These are phyloP conservation scores for Ceratina australensis DNA, from an alignment of 1,140 invertebrate genomes.

Conservation along the genomic window DNA sequence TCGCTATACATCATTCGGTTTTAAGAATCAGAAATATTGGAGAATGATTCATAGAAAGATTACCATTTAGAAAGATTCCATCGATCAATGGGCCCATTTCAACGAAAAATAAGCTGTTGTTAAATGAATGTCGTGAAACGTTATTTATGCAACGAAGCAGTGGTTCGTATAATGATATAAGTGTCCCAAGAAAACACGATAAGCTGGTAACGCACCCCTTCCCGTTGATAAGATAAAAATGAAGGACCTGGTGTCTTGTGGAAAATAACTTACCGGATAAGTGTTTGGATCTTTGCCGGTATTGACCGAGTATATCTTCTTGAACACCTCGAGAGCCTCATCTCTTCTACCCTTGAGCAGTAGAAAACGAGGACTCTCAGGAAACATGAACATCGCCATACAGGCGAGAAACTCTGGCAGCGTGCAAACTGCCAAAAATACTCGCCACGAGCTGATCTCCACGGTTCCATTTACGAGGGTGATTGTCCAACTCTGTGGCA, in stretches of 20 bases:
- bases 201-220: neutral
- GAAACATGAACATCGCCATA: conserved; percentile 81
- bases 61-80: too few relatives aligned
- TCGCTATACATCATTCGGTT: too few relatives aligned
- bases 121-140: too few relatives aligned
- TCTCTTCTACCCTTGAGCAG: conserved; percentile 80
- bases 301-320: conserved; percentile 80
- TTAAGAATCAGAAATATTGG: too few relatives aligned
- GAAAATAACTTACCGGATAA: conserved; percentile 71
- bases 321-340: conserved; percentile 80
- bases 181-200: neutral
- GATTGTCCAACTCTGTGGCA: conserved; percentile 80
- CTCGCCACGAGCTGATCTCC: conserved; percentile 83
- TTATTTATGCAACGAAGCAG: too few relatives aligned
- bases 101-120: too few relatives aligned
- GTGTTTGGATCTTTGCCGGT: conserved; percentile 75
- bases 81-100: too few relatives aligned
- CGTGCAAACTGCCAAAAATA: conserved; percentile 83
- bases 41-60: too few relatives aligned
- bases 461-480: conserved; percentile 67
- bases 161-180: too few relatives aligned
- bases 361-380: conserved; percentile 87
- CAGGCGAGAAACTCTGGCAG: conserved; percentile 83
- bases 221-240: neutral
- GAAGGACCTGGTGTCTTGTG: too few relatives aligned